Base-by-base conservation (phyloP, 2,797 vertebrate species). In the Okamejei kenojei region DNA sequence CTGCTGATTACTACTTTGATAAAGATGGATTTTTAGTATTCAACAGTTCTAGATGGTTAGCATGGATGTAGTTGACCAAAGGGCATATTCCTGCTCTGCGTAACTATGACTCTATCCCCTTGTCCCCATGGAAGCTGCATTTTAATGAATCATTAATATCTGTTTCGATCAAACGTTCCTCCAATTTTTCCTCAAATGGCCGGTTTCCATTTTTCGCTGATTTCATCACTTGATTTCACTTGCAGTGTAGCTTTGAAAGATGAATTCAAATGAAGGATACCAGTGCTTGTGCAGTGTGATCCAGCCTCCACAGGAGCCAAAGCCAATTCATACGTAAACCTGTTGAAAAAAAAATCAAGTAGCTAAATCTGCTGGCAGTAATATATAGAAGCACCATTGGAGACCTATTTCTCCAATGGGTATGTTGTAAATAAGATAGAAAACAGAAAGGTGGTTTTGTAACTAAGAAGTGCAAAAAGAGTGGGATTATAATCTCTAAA, bases 401-500 rank as follows among this genome's bases (percentile, higher is more conserved):
- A 65, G n/a, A 88, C 1, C 11, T 65, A 15, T 19, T 88, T 68
- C 58, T 8, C n/a, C 61, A 32, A 13, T n/a, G 29, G 7, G 84
- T 8, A 7, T 19, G 13, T 65, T 63, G 58, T 86, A 6, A 7
- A 65, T 61, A 86, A n/a, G 58, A 15, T 74, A 68, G 32, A 65
- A 68, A 88, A 63, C 29, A 32, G 11, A 58, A 11, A 45, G 2
- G 45, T 61, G 54, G 71, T 21, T 74, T 74, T 74, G 71, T 74
- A 86, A 86, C n/a, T n/a, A 15, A n/a, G 54, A 78, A 61, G 26
- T 92, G 82, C 21, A 35, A 10, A 91, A 68, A 61, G 61, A 65
- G 26, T 26, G 58, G 29, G 81, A 68, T 93, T 90, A 26, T 63
- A 19, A 88, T 92, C 90, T 77, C 90, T 61, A 76, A 93, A 86